These are phyloP conservation scores for Aphidius ervi DNA, from an alignment of 1,140 invertebrate species.

Conservation along the genomic window DNA sequence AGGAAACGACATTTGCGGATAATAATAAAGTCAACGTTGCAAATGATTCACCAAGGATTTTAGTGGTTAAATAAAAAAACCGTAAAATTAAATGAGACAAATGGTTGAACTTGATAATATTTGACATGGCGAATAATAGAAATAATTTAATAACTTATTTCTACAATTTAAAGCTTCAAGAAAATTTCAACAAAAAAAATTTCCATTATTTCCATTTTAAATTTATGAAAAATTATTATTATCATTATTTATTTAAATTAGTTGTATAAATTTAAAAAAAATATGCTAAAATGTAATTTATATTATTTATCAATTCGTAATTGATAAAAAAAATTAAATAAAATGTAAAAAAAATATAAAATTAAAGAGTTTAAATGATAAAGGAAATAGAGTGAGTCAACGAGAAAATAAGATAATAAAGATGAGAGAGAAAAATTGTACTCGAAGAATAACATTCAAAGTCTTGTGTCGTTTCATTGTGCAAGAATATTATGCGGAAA, in stretches of 20 bases:
- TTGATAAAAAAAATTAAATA: no score
- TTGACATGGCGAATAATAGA: not conserved
- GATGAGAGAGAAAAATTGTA: slow-evolving; percentile 15
- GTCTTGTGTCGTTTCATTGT: slow-evolving; percentile 23
- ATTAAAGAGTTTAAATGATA: not conserved
- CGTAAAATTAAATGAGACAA: slow-evolving; percentile 8
- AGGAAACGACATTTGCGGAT: no score
- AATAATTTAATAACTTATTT: not conserved
- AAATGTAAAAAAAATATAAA: no score
- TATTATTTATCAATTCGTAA: no score
- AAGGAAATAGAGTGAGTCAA: no score
- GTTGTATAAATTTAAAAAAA: no score
- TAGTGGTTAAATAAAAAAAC: not conserved
- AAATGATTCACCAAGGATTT: not conserved
- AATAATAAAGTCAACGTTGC: slow-evolving; percentile 1
- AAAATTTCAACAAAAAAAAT: slow-evolving; percentile 1
- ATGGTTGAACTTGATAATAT: not conserved
- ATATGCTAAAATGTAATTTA: no score
- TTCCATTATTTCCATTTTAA: no score
- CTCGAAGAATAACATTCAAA: slow-evolving; percentile 24
- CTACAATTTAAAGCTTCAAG: not conserved
- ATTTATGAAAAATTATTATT: no score
- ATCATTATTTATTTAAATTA: no score
- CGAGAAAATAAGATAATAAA: not conserved
- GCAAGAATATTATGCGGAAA: slow-evolving; percentile 26